Evolutionary conservation across 2,113 vertebrate species (phyloP), one percentile per base, ranked within the genome.

Genomic region (Uria lomvia): DNA sequence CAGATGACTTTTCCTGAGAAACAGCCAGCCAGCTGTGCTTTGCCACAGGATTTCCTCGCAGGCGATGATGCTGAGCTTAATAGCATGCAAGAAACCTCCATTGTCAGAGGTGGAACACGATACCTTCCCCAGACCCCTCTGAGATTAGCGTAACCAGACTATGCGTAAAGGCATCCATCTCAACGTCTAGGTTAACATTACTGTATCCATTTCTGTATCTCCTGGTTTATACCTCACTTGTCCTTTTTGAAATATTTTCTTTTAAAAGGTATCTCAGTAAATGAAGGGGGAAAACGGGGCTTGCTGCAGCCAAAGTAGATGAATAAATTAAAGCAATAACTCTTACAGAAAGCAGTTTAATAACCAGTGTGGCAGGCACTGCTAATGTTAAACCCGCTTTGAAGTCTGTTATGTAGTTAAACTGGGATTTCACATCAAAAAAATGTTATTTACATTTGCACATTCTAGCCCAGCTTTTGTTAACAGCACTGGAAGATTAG

Each of bases 351-450:
- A 92, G 63, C 55, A 78, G 68, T 85, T 93, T 93, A 90, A 95
- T 78, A 94, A 80, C 83, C 60, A 85, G 12, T 21, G 67, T 47
- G 50, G 86, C 63, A 85, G 92, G 49, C 79, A 82, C 40, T 74
- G 67, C 70, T 95, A 75, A 89, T 74, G 92, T 94, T 95, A 93
- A 77, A 77, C 82, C 78, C 8, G 3, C 90, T 95, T 97, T 91
- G n/a, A 95, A 95, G 93, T 60, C 27, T 56, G 86, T 95, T 79
- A 67, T 92, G 93, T 96, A 88, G 82, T 83, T 95, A 97, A 97
- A 92, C 70, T 72, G 78, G 80, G 82, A 82, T 95, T 97, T 95
- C 85, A 81, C 77, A 71, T 95, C 8, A 72, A 94, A 94, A 77
- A 95, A 79, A 49, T 29, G 45, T 82, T 96, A 86, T 96, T 98